Evolutionary conservation across 2,113 vertebrate genomes (phyloP).

Genomic region (Chionomys nivalis): DNA sequence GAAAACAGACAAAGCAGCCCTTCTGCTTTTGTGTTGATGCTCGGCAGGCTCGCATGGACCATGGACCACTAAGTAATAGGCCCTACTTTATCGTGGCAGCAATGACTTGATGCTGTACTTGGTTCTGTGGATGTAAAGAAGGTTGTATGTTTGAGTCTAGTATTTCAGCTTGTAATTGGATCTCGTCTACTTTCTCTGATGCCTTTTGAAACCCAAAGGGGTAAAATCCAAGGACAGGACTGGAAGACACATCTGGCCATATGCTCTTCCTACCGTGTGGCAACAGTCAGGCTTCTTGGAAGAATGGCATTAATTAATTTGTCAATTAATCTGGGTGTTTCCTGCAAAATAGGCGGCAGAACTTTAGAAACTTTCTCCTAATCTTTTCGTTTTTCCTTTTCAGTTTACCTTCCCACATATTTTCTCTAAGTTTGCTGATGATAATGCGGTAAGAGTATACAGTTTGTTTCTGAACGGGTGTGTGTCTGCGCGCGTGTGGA

Average conservation of each 20-base stretch:
- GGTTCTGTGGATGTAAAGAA: neutral
- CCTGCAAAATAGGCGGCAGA: neutral
- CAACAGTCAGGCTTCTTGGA: neutral
- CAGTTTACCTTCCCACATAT: constrained; percentile 82
- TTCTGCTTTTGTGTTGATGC: neutral
- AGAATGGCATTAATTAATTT: neutral
- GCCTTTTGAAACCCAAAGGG: neutral
- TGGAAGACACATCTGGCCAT: neutral
- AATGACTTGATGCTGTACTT: neutral
- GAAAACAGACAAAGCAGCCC: neutral
- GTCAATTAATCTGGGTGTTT: neutral
- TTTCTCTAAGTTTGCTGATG: constrained; percentile 66
- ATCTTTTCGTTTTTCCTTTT: constrained; percentile 62
- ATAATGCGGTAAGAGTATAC: constrained; percentile 77
- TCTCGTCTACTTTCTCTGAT: neutral
- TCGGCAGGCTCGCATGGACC: neutral
- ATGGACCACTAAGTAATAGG: neutral
- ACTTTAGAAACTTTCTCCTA: neutral
- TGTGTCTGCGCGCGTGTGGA: fast-evolving
- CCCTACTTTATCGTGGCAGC: neutral
- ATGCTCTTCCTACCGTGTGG: neutral
- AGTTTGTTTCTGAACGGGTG: neutral
- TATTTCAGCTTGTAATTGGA: neutral
- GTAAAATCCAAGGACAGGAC: neutral
- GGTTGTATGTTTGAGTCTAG: no score